Conservation (phyloP, 2,888 invertebrate genomes). For the Onthophagus sagittarius region DNA sequence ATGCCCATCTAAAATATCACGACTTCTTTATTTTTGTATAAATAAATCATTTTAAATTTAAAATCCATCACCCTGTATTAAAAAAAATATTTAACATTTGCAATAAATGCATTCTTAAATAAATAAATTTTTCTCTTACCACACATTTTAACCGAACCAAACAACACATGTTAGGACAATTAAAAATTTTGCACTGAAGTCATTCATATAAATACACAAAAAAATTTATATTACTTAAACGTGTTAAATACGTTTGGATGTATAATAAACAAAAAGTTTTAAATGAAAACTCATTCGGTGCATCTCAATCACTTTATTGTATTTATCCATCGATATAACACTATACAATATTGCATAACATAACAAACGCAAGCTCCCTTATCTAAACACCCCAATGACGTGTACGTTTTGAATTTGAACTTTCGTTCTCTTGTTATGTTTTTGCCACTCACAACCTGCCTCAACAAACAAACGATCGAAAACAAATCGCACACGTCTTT, state of each 20-base stretch:
- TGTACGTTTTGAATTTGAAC: neutral
- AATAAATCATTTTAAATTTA: too few species aligned
- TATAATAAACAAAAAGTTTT: constrained; percentile 15
- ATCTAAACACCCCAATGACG: neutral
- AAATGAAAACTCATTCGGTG: neutral
- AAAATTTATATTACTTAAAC: constrained; percentile 4
- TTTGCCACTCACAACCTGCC: constrained; percentile 9
- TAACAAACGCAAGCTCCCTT: constrained; percentile 8
- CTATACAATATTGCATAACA: constrained; percentile 37
- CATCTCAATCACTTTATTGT: constrained; percentile 23
- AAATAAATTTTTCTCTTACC: too few species aligned
- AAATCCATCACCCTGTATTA: too few species aligned
- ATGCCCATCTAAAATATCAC: too few species aligned
- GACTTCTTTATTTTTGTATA: too few species aligned
- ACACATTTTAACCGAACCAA: too few species aligned
- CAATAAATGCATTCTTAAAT: too few species aligned
- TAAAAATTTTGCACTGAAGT: too few species aligned
- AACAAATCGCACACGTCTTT: neutral
- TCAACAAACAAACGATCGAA: neutral
- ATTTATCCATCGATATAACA: constrained; percentile 45
- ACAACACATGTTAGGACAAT: too few species aligned
- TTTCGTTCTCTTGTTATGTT: constrained; percentile 1
- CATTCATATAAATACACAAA: too few species aligned
- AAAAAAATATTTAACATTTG: too few species aligned
- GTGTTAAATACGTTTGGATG: constrained; percentile 13